phyloP scores from a whole-genome alignment of 2,888 invertebrate species.

The Alentia gelatinosa region DNA sequence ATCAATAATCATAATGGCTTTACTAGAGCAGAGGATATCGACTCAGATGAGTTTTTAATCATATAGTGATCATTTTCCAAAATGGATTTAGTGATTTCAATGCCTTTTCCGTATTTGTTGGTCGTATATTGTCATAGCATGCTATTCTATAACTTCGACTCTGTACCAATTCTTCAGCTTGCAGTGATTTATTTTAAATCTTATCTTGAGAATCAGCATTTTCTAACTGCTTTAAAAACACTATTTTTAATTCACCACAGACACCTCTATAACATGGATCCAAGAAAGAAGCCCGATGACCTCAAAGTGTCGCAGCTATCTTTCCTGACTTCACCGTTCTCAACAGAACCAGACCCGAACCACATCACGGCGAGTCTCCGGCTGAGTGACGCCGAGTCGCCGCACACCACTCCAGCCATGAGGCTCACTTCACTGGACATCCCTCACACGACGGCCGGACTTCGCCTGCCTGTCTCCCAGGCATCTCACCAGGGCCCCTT shows the following conservation, averaged over 20 bases:
- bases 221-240: too few species aligned
- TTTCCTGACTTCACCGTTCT: not conserved
- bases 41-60: too few species aligned
- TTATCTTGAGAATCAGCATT: too few species aligned
- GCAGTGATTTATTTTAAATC: too few species aligned
- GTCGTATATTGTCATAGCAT: too few species aligned
- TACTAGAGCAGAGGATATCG: too few species aligned
- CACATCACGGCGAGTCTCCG: not conserved
- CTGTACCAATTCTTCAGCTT: too few species aligned
- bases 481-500: not conserved
- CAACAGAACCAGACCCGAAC: not conserved
- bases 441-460: not conserved
- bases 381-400: not conserved
- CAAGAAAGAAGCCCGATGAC: conserved; percentile 18
- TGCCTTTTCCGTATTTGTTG: too few species aligned
- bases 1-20: too few species aligned
- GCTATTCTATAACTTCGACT: too few species aligned
- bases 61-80: too few species aligned
- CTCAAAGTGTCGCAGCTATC: not conserved
- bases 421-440: not conserved
- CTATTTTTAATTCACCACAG: not conserved
- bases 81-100: too few species aligned
- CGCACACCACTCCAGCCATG: not conserved
- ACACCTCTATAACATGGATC: not conserved
- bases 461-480: not conserved